Base-by-base conservation (phyloP, 2,888 invertebrate genomes). In the Nemotelus pantherinus region DNA sequence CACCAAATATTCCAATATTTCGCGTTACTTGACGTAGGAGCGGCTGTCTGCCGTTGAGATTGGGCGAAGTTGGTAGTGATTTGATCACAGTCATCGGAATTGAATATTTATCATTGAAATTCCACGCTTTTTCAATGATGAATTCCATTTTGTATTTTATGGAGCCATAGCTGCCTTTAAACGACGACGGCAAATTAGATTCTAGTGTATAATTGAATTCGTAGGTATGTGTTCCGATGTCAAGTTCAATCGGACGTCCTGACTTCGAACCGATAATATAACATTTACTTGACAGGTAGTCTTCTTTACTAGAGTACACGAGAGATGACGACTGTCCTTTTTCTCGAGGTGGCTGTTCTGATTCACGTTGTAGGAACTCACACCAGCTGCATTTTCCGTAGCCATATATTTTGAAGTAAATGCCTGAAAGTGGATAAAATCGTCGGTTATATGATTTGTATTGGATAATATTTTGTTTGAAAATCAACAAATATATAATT, bases 321-420 rank as follows among this genome's bases (percentile, higher is more conserved):
- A 87, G 81, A 10, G 85, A 84, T 50, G 85, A 84, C 4, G 85
- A 82, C 44, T 84, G 83, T 50, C 84, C 83, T 80, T 86, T 86
- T 78, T 83, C 84, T 75, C 76, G 53, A 2, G 77, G 57, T 6
- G 77, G 45, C 57, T 75, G 64, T 39, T 74, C 60, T 3, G 81
- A 78, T 74, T 86, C 86, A 79, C 86, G 84, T 43, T 85, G 84
- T 63, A 86, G 80, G 68, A 87, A 84, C 82, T 87, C 86, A 78
- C 85, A 84, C 87, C 87, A 87, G 80, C 86, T 86, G 81, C 87
- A 87, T 82, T 87, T 87, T 3, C 87, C 87, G 67, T 87, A 86
- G 41, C 85, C 87, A 47, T 84, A 84, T 5, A 87, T 84, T 82
- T 86, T 85, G n/a, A 86, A 82, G 82, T 85, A 86, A 3, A 87